Evolutionary conservation across 2,888 invertebrate genomes (phyloP).

Genomic region (Petrolisthes manimaculis): DNA sequence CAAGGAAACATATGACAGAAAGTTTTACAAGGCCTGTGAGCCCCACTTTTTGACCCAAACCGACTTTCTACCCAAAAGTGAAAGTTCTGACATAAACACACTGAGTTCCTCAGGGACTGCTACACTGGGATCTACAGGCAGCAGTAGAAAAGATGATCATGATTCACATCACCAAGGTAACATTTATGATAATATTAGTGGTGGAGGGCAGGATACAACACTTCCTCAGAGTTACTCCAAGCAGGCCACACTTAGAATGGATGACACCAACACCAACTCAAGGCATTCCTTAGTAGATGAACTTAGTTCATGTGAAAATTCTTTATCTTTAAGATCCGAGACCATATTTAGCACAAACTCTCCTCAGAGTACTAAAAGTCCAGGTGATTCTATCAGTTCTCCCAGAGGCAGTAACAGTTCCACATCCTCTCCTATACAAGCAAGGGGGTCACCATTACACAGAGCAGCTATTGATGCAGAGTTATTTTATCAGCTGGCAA

Average conservation of each 20-base stretch:
- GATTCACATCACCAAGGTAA: not conserved
- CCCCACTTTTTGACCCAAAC: conserved; percentile 56
- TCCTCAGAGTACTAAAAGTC: not conserved
- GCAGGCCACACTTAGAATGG: conserved; percentile 48
- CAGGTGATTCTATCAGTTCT: not conserved
- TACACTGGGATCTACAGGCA: conserved; percentile 27
- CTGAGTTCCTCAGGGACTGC: conserved; percentile 29
- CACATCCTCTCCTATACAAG: not conserved
- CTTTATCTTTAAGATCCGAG: not conserved
- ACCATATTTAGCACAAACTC: not conserved
- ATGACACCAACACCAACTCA: conserved; percentile 25
- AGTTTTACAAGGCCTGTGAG: conserved; percentile 48
- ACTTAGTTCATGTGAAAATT: not conserved
- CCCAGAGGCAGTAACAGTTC: not conserved
- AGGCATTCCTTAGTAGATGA: conserved; percentile 11
- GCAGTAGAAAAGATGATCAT: conserved; percentile 2
- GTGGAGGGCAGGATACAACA: conserved; percentile 1
- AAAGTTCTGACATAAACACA: conserved; percentile 28
- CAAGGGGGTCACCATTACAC: conserved; percentile 51
- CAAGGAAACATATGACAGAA: conserved; percentile 44
- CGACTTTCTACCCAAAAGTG: conserved; percentile 48
- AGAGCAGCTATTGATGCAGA: conserved; percentile 64
- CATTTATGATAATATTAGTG: conserved; percentile 46
- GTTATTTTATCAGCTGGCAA: conserved; percentile 63
- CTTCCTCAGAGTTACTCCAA: conserved; percentile 45